Evolutionary conservation across 64 coral and sea anemone genomes (phyloP), one percentile per base, ranked within the genome.

Genomic region (Anthopleura sola): DNA sequence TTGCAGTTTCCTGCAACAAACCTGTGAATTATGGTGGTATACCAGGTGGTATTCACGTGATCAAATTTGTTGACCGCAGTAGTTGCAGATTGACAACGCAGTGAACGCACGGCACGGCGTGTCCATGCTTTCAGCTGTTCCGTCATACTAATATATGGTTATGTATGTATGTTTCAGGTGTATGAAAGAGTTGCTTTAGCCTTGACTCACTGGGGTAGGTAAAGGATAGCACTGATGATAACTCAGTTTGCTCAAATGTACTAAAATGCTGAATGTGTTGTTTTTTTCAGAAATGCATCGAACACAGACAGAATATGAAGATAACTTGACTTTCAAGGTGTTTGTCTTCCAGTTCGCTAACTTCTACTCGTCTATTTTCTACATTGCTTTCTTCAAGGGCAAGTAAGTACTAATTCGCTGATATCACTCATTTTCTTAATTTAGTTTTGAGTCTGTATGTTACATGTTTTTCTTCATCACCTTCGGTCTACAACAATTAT

Each of bases 341-440:
- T 99, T 94, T 18, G 92, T 92, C 57, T 99, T 99, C 80, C 97
- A 99, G 75, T 99, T 99, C 14, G 90, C 90, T 28, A 99, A 99
- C 68, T 94, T 99, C 57, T 99, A 99, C 88, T 99, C 97, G 5
- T 99, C 97, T 3, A 94, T 99, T 31, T 99, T 99, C 81, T 99
- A 99, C 87, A 94, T 99, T 24, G 97, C 97, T 21, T 99, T 99
- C 93, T 99, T 99, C 87, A 99, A 99, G 62, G 95, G 95, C 92
- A 98, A 98, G 95, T 98, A 90, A 98, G 95, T 44, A 44, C 40
- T 44, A 44, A 44, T 44, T 44, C 40, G 4, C n/a, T n/a, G n/a
- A n/a, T n/a, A n/a, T 44, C 40, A 8, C 9, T 44, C 40, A 8
- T 44, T 0, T 44, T 44, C 4, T 44, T 44, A 1, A 44, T 44